Base-by-base conservation (phyloP, 2,113 vertebrate species). In the Mesocricetus auratus region DNA sequence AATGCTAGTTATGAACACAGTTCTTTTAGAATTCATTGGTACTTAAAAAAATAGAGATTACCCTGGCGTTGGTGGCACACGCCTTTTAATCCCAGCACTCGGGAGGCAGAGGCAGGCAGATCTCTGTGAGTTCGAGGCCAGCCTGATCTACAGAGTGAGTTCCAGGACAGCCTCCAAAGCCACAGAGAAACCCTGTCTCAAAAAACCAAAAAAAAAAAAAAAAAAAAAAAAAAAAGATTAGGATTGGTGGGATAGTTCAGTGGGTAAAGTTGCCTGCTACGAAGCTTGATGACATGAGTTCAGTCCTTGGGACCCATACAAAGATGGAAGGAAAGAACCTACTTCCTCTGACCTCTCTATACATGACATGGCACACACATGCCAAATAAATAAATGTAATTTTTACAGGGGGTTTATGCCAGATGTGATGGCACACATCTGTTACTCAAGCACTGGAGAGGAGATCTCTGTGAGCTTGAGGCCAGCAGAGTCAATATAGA, bases 21-120 rank as follows among this genome's bases (percentile, higher is more conserved):
- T 77, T 86, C 45, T 96, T 97, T 93, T 93, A 96, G 64, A 58
- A 83, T 66, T 86, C 87, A 90, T 39, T 90, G 77, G 31, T 91
- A 82, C 93, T 94, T 50, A 73, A 88, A n/a, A n/a, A n/a, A 68
- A 83, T 78, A 78, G 50, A 78, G 85, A 81, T 62, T 91, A 92
- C n/a, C 31, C n/a, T n/a, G n/a, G n/a, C n/a, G n/a, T n/a, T n/a
- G n/a, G n/a, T n/a, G n/a, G n/a, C n/a, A n/a, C n/a, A n/a, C n/a
- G n/a, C n/a, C n/a, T n/a, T n/a, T n/a, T n/a, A n/a, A n/a, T n/a
- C n/a, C n/a, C n/a, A n/a, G n/a, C n/a, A n/a, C n/a, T n/a, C n/a
- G n/a, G n/a, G n/a, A n/a, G n/a, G n/a, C n/a, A n/a, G n/a, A n/a
- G n/a, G n/a, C n/a, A n/a, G n/a, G n/a, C n/a, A n/a, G n/a, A n/a